A percentile compares a stretch with the other conserved stretches of the same genome.
phyloP scores from a whole-genome alignment of 2,888 invertebrate genomes.

The Eupithecia exiguata region DNA sequence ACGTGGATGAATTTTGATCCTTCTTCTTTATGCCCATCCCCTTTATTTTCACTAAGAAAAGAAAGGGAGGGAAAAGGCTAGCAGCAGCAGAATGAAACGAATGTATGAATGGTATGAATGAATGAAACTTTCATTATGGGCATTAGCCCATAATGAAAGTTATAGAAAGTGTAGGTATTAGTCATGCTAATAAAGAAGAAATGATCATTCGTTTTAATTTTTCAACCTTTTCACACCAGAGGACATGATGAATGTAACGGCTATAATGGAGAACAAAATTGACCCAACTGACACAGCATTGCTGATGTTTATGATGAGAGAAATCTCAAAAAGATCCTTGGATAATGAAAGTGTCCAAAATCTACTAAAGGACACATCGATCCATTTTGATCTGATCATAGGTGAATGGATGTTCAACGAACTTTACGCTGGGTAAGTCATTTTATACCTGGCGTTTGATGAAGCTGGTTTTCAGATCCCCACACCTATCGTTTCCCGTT shows the following conservation, averaged over 20 bases:
- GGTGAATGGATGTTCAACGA: constrained; percentile 60
- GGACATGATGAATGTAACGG: constrained; percentile 38
- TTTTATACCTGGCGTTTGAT: neutral
- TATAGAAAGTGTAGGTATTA: too few relatives aligned
- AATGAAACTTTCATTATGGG: too few relatives aligned
- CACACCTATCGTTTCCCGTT: neutral
- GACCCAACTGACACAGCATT: constrained; percentile 19
- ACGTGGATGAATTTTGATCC: too few relatives aligned
- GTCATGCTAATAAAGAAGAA: too few relatives aligned
- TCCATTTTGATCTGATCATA: constrained; percentile 58
- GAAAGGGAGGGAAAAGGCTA: neutral
- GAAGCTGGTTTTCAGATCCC: neutral
- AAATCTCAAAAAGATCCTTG: constrained; percentile 37
- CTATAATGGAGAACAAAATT: constrained; percentile 41
- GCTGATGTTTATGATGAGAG: constrained; percentile 37
- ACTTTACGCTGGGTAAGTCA: constrained; percentile 51
- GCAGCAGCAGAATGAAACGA: neutral
- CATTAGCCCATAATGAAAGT: neutral
- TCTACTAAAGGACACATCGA: constrained; percentile 51
- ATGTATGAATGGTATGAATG: too few relatives aligned
- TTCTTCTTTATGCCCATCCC: too few relatives aligned
- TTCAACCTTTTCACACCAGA: constrained; percentile 38
- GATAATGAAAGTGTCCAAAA: constrained; percentile 46
- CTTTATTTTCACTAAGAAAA: neutral
- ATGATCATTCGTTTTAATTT: neutral